Evolutionary conservation across 2,797 vertebrate species (phyloP).

Genomic region (Argentina silus): DNA sequence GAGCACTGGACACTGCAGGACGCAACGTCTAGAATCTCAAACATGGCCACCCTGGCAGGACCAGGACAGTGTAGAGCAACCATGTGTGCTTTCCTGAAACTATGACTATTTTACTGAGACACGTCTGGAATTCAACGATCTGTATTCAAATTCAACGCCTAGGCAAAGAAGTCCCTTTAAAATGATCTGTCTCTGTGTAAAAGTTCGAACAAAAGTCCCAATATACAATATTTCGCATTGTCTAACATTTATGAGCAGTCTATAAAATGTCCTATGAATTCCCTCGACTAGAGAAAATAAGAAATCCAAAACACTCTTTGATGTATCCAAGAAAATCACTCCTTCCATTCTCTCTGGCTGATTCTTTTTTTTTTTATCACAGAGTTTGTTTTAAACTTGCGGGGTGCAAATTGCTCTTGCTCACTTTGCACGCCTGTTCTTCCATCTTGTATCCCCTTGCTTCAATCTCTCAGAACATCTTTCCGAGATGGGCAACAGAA

Average conservation of each 20-base stretch:
- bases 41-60: slow-evolving; percentile 57
- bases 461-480: slow-evolving; percentile 79
- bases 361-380: slow-evolving; percentile 45
- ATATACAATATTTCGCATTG: no score
- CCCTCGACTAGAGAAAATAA: not conserved
- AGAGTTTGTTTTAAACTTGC: slow-evolving; percentile 68
- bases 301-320: slow-evolving; percentile 10
- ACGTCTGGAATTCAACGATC: no score
- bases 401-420: slow-evolving; percentile 66
- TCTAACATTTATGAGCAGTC: not conserved
- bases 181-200: no score
- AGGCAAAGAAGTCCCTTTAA: no score
- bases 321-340: slow-evolving; percentile 46
- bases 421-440: slow-evolving; percentile 66
- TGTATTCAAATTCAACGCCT: no score
- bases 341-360: slow-evolving; percentile 32
- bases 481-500: slow-evolving; percentile 62
- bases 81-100: not conserved
- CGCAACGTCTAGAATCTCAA: slow-evolving; percentile 64
- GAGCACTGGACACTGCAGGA: slow-evolving; percentile 67
- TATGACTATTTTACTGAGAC: no score
- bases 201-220: no score
- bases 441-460: slow-evolving; percentile 70
- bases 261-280: slow-evolving; percentile 26
- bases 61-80: not conserved